Percentiles rank a stretch among this genome's conserved stretches.
phyloP scores from a whole-genome alignment of 2,113 vertebrate genomes.

The Dicaeum eximium region DNA sequence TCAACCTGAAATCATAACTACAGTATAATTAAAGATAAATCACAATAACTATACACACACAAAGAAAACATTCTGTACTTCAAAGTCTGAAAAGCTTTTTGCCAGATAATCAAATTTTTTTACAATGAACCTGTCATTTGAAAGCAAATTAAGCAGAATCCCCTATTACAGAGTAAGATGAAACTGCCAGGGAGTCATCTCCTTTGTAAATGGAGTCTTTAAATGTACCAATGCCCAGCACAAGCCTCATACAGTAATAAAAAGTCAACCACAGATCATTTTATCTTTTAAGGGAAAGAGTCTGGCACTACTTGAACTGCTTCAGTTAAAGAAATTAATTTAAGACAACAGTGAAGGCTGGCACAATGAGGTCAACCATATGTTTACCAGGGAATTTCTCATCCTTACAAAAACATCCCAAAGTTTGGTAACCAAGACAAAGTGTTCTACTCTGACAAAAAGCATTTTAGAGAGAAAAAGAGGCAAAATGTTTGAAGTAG shows the following conservation, averaged over 20 bases:
- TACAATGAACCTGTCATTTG: neutral
- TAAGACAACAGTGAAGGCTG: neutral
- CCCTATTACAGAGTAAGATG: neutral
- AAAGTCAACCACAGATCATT: neutral
- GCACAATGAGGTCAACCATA: neutral
- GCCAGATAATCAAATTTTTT: neutral
- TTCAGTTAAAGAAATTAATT: neutral
- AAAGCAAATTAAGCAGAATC: slow-evolving; percentile 1
- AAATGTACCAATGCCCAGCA: neutral
- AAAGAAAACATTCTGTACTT: neutral
- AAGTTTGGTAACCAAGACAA: neutral
- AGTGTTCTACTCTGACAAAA: neutral
- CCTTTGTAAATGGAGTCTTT: neutral
- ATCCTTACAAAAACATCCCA: neutral
- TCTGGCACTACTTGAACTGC: neutral
- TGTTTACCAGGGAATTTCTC: neutral
- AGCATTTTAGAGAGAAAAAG: neutral
- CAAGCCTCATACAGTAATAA: neutral
- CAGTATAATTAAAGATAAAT: neutral
- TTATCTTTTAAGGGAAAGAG: neutral
- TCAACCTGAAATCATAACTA: neutral
- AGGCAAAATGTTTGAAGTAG: neutral
- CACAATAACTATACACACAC: neutral
- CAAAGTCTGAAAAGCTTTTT: neutral
- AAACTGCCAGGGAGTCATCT: neutral